These are phyloP conservation scores for Anoplopoma fimbria DNA, from an alignment of 2,113 vertebrate genomes.

Conservation along the genomic window DNA sequence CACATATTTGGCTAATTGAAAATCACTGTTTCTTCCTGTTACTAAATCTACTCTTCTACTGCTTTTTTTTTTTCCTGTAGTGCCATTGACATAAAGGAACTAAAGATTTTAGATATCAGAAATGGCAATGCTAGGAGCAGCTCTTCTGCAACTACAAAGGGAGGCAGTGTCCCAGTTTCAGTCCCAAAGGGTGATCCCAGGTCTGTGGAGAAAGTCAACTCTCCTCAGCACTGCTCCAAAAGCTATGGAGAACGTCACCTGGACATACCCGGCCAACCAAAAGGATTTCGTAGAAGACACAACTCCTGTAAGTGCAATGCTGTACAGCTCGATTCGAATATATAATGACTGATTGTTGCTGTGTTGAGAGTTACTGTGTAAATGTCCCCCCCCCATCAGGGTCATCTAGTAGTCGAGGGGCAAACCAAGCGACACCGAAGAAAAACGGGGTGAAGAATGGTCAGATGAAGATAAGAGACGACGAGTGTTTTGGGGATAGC, in stretches of 20 bases:
- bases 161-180: conserved; percentile 86
- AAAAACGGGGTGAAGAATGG: conserved; percentile 95
- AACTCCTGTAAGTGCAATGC: conserved; percentile 94
- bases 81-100: conserved; percentile 96
- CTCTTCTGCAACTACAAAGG: conserved; percentile 71
- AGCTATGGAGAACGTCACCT: conserved; percentile 92
- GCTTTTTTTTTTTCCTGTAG: conserved; percentile 73
- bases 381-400: conserved; percentile 78
- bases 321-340: not conserved
- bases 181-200: conserved; percentile 88
- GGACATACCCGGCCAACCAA: conserved; percentile 88
- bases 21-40: not conserved
- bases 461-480: conserved; percentile 93
- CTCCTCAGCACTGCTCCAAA: conserved; percentile 91
- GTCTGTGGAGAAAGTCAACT: conserved; percentile 74
- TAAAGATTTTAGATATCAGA: conserved; percentile 92
- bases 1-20: not conserved
- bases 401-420: conserved; percentile 94
- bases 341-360: not conserved
- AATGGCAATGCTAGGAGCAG: conserved; percentile 79
- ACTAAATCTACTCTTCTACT: not conserved
- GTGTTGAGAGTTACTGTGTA: not conserved
- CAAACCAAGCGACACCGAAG: conserved; percentile 93
- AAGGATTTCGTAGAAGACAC: conserved; percentile 93
- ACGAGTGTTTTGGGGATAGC: conserved; percentile 95